Percentiles rank a stretch among this genome's conserved stretches.
Conservation (phyloP, 2,888 invertebrate species). For the Andrena trimmerana region DNA sequence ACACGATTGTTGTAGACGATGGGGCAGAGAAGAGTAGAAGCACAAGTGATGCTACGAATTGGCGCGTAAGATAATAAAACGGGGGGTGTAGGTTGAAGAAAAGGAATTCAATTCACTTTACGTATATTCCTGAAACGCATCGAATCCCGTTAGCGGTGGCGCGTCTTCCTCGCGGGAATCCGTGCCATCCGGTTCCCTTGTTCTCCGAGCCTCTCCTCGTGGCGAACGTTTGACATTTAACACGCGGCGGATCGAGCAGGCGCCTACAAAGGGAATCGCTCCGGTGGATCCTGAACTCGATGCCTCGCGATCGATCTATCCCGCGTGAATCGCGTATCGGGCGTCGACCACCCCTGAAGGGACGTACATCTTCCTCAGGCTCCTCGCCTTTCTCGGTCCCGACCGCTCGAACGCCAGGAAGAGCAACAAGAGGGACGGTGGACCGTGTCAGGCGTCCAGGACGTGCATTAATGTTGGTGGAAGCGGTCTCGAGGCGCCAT, state of each 20-base stretch:
- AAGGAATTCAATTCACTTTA: neutral
- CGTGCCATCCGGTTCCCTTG: conserved; percentile 33
- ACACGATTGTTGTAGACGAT: too few relatives aligned
- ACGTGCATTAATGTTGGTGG: conserved; percentile 31
- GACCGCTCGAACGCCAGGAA: conserved; percentile 16
- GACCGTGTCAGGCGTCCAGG: conserved; percentile 20
- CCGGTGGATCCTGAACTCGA: conserved; percentile 35
- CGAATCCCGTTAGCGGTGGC: conserved; percentile 13
- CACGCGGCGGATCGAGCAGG: conserved; percentile 34
- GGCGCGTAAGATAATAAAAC: too few relatives aligned
- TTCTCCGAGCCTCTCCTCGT: neutral
- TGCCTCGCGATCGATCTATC: conserved; percentile 57
- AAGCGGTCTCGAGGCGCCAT: conserved; percentile 31
- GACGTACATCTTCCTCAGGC: conserved; percentile 51
- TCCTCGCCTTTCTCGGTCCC: conserved; percentile 4
- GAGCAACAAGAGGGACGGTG: neutral
- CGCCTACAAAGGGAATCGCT: conserved; percentile 45
- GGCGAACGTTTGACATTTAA: conserved; percentile 53
- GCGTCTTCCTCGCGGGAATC: conserved; percentile 5
- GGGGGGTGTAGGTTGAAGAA: too few relatives aligned
- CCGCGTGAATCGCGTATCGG: conserved; percentile 55
- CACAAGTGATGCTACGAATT: too few relatives aligned
- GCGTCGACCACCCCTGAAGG: conserved; percentile 58
- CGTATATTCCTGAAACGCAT: neutral
- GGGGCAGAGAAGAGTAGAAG: too few relatives aligned